Conservation (phyloP, 2,797 vertebrate species). For the Triplophysa yarkandensis region DNA sequence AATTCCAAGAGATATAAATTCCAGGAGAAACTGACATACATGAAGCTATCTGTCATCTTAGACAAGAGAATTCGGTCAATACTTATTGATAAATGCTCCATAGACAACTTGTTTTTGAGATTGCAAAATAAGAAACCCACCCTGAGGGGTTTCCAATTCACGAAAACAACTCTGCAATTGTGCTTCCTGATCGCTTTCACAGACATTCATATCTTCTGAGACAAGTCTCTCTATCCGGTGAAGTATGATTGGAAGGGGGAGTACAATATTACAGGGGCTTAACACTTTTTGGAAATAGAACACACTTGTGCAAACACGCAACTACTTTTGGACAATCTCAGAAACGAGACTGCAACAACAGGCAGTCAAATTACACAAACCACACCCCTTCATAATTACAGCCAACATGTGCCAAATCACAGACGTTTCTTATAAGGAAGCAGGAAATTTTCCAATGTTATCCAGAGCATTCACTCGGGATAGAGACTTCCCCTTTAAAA, state of each 20-base stretch:
- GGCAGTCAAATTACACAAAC: neutral
- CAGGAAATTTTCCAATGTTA: neutral
- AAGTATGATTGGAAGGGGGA: constrained; percentile 9
- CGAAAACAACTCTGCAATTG: neutral
- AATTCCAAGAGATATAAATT: neutral
- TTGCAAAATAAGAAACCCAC: neutral
- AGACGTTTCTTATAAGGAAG: constrained; percentile 5
- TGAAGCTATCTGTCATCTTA: neutral
- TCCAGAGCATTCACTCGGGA: neutral
- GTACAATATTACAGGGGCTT: constrained; percentile 6
- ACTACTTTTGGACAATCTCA: neutral
- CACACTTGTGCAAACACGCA: constrained; percentile 27
- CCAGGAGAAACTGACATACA: neutral
- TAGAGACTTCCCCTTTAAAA: neutral
- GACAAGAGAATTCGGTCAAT: neutral
- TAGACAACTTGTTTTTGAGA: neutral
- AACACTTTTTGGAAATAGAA: constrained; percentile 39
- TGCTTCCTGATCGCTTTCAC: neutral
- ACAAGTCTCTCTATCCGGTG: constrained; percentile 29
- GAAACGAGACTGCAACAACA: constrained; percentile 16
- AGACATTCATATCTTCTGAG: constrained; percentile 2
- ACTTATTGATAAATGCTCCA: neutral
- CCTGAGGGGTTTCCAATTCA: neutral
- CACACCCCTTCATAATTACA: neutral
- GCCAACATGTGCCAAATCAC: neutral